Evolutionary conservation across 1,140 invertebrate species (phyloP).

Genomic region (Hesperophylax magnus): DNA sequence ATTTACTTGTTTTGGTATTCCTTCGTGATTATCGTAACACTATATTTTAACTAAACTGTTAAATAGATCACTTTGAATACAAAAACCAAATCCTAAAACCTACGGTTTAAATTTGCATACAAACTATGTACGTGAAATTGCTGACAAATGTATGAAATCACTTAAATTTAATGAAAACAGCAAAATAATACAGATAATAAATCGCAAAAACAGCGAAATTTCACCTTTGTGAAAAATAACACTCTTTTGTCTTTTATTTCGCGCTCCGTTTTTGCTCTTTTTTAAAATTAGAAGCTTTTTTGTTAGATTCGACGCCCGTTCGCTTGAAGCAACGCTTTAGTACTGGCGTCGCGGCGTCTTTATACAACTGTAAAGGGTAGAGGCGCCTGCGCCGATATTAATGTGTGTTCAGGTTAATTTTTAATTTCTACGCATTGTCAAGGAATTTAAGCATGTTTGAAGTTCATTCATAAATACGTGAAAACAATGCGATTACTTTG

Average conservation of each 20-base stretch:
- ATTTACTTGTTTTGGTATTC: too few relatives aligned
- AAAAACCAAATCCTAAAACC: too few relatives aligned
- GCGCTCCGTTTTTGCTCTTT: neutral
- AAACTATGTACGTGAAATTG: too few relatives aligned
- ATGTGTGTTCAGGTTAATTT: neutral
- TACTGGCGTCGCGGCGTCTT: conserved; percentile 9
- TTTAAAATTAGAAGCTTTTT: neutral
- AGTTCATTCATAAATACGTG: conserved; percentile 1
- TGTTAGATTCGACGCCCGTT: neutral
- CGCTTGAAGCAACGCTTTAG: neutral
- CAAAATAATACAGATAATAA: too few relatives aligned
- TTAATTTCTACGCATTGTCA: neutral
- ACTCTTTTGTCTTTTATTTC: conserved; percentile 12
- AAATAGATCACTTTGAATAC: too few relatives aligned
- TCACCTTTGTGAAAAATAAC: too few relatives aligned
- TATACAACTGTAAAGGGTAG: neutral
- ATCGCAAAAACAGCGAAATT: too few relatives aligned
- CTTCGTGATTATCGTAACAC: too few relatives aligned
- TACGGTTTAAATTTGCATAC: too few relatives aligned
- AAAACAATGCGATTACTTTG: neutral
- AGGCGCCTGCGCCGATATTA: conserved; percentile 2
- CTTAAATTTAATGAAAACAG: too few relatives aligned
- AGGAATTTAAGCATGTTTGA: neutral
- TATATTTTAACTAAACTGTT: too few relatives aligned
- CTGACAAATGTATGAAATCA: too few relatives aligned